Evolutionary conservation across 2,113 vertebrate genomes (phyloP).

Genomic region (Galeopterus variegatus): DNA sequence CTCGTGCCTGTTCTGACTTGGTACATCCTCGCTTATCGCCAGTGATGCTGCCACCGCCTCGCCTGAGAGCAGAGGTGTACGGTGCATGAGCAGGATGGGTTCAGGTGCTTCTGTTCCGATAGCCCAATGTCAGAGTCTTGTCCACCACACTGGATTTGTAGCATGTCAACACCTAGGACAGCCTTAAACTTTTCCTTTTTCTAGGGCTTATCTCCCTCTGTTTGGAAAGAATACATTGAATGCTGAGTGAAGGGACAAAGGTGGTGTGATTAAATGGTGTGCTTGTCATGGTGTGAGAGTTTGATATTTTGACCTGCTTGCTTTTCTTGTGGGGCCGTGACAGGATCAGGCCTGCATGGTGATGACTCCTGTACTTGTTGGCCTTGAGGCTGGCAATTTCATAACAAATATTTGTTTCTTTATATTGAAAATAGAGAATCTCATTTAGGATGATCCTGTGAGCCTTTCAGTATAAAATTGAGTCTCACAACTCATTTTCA

Average conservation of each 20-base stretch:
- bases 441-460: background rate
- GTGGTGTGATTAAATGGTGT: background rate
- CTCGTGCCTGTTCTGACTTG: background rate
- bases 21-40: background rate
- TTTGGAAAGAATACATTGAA: background rate
- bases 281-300: background rate
- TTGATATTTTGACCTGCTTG: background rate
- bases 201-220: background rate
- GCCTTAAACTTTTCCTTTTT: background rate
- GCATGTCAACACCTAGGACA: background rate
- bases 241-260: background rate
- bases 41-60: fast-evolving
- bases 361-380: background rate
- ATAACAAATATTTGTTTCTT: background rate
- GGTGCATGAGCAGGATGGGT: too few relatives aligned
- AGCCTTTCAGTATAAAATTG: background rate
- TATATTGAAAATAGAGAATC: background rate
- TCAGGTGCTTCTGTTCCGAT: background rate
- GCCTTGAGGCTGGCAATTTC: background rate
- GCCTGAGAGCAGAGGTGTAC: fast-evolving
- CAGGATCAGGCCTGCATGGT: background rate
- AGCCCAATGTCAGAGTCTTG: background rate
- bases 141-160: background rate
- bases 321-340: background rate
- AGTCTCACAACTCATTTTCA: background rate